Evolutionary conservation across 2,113 vertebrate species (phyloP), one percentile per base, ranked within the genome.

Genomic region (Lophius piscatorius): DNA sequence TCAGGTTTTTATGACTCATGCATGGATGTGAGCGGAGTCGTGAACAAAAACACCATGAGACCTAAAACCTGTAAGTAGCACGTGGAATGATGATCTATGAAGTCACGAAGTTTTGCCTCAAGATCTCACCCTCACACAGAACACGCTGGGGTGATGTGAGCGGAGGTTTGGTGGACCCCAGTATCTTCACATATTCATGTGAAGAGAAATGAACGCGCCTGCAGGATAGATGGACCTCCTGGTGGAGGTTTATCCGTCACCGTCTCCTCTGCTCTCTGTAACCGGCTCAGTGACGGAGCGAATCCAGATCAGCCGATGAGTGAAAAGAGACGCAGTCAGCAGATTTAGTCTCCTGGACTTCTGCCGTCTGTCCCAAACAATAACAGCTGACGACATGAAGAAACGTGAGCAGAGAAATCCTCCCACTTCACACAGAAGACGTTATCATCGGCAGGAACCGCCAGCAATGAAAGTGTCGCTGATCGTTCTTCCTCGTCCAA

Each of bases 141-240:
- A n/a, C n/a, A n/a, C n/a, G n/a, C n/a, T n/a, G n/a, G 41, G 1
- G 16, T 22, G 18, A 22, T 29, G 46, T 7, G 28, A 62, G 70
- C 67, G 42, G 42, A 52, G 60, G 76, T 75, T 75, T 82, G 56
- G 66, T 75, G 63, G 78, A 62, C 62, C 67, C 42, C 52, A 63
- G 61, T 72, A 74, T 74, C 67, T 75, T 80, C 63, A 76, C 58
- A 48, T 61, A 61, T 78, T 78, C 18, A 81, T 74, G 64, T 48
- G 61, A 69, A 65, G 70, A 78, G 45, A 78, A 74, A 83, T 76
- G 70, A 82, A 76, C 64, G 38, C 70, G 48, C 73, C 62, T 41
- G 63, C 34, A 66, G 66, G 59, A 71, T 63, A 65, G 73, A 81
- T 65, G 70, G 54, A 65, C 13, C 46, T 6, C 13, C 46, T 6